A percentile compares a stretch with the other conserved stretches of the same genome.
phyloP scores from a whole-genome alignment of 2,113 vertebrate species.

The Xenopus borealis region DNA sequence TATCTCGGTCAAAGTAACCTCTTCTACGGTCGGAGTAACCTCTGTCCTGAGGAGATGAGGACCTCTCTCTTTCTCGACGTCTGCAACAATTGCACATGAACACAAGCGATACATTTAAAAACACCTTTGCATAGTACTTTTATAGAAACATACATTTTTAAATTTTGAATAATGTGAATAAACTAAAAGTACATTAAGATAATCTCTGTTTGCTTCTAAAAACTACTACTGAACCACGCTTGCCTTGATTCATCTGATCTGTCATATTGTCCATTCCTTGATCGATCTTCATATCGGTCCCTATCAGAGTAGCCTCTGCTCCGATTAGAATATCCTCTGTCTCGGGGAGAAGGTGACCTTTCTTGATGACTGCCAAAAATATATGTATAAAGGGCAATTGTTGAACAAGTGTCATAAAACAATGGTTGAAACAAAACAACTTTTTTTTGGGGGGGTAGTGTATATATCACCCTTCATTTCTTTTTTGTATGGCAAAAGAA shows the following conservation, averaged over 20 bases:
- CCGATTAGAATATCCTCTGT: constrained; percentile 64
- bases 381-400: too few species aligned
- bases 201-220: too few species aligned
- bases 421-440: too few species aligned
- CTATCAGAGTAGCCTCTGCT: constrained; percentile 47
- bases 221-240: constrained; percentile 21
- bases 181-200: too few species aligned
- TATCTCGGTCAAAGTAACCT: constrained; percentile 45
- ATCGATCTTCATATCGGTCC: constrained; percentile 63
- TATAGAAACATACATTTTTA: too few species aligned
- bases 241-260: constrained; percentile 61
- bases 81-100: constrained; percentile 46
- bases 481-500: too few species aligned
- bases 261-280: constrained; percentile 62
- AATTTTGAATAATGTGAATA: too few species aligned
- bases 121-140: too few species aligned
- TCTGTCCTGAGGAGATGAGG: constrained; percentile 59
- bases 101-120: too few species aligned
- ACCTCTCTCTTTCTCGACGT: constrained; percentile 54
- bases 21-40: constrained; percentile 63
- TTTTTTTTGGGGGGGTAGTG: too few species aligned
- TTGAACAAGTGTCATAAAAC: too few species aligned
- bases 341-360: constrained; percentile 57
- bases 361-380: constrained; percentile 53
- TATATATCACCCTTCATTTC: too few species aligned